Percentiles rank a stretch among this genome's conserved stretches.
Evolutionary conservation across 2,888 invertebrate genomes (phyloP).

Genomic region (Hofmannophila pseudospretella): DNA sequence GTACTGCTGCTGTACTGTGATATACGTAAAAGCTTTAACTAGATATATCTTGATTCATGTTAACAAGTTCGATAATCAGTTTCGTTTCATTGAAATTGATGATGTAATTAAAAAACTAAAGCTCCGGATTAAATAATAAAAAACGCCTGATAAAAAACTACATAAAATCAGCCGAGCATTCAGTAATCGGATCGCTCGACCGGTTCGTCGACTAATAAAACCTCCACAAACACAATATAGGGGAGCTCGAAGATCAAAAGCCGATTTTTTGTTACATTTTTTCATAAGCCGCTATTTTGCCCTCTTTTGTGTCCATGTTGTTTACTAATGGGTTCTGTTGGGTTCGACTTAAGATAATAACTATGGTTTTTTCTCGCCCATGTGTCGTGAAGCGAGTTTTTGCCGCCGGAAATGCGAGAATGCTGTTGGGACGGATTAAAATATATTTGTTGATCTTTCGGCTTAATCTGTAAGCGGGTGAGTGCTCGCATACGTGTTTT

Average conservation of each 20-base stretch:
- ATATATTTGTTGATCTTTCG: conserved; percentile 72
- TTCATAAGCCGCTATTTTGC: conserved; percentile 72
- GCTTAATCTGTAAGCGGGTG: conserved; percentile 59
- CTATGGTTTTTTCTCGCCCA: conserved; percentile 70
- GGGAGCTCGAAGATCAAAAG: conserved; percentile 70
- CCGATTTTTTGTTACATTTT: conserved; percentile 71
- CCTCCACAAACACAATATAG: conserved; percentile 63
- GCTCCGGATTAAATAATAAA: conserved; percentile 1
- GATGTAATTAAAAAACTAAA: not conserved
- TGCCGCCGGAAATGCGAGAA: conserved; percentile 73
- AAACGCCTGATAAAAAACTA: conserved; percentile 14
- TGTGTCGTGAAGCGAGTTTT: conserved; percentile 64
- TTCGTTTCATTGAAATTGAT: not conserved
- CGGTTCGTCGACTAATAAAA: conserved; percentile 68
- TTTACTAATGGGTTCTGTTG: conserved; percentile 78
- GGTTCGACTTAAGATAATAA: conserved; percentile 78
- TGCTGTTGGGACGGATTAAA: conserved; percentile 67
- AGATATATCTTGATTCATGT: not conserved
- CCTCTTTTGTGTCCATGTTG: conserved; percentile 75
- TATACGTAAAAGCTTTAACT: not conserved
- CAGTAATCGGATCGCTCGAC: conserved; percentile 49
- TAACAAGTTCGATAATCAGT: not conserved
- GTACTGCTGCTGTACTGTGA: not conserved
- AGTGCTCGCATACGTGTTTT: conserved; percentile 41
- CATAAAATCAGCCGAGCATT: conserved; percentile 18